Evolutionary conservation across 2,888 invertebrate species (phyloP), one percentile per base, ranked within the genome.

Genomic region (Drosophila prostipennis): DNA sequence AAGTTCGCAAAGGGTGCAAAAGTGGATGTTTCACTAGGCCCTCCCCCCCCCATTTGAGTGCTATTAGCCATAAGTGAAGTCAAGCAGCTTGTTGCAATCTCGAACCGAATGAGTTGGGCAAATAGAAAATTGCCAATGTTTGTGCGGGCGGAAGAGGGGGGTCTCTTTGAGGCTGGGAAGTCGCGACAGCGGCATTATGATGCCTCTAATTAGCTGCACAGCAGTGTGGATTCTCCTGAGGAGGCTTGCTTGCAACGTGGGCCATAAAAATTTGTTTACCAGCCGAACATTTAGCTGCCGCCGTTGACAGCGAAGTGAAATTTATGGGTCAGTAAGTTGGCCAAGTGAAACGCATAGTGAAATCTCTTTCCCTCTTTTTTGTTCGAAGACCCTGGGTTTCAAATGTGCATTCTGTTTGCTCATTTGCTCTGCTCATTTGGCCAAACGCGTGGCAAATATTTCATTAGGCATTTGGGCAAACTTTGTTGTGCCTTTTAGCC

Each of bases 291-390:
- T 83, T 80, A 19, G 70, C 60, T 54, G 49, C 63, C 71, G 26
- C 42, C 52, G 59, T 60, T 71, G 80, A 61, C 77, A 71, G 63
- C 43, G 37, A 77, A 81, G 69, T 26, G 81, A 87, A 83, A 82
- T 83, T 83, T 87, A 85, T 85, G 87, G 87, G 87, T 84, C 83
- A 84, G 83, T 84, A 77, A 85, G 86, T 76, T 84, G 84, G 32
- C 58, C 37, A 56, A 78, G 78, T 76, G 80, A 85, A 85, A 78
- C 76, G 74, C 52, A 8, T 32, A 67, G 53, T 54, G 29, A 49
- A 40, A 49, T 42, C 42, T 54, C 36, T 57, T 14, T 48, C 34
- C 70, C 49, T 61, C 19, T 49, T 48, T 39, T 26, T 26, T 26
- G 4, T 26, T 7, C 29, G 29, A 7, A 11, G 14, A 11, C 42